phyloP scores from a whole-genome alignment of 1,140 invertebrate genomes.

The Drosophila chauvacae region DNA sequence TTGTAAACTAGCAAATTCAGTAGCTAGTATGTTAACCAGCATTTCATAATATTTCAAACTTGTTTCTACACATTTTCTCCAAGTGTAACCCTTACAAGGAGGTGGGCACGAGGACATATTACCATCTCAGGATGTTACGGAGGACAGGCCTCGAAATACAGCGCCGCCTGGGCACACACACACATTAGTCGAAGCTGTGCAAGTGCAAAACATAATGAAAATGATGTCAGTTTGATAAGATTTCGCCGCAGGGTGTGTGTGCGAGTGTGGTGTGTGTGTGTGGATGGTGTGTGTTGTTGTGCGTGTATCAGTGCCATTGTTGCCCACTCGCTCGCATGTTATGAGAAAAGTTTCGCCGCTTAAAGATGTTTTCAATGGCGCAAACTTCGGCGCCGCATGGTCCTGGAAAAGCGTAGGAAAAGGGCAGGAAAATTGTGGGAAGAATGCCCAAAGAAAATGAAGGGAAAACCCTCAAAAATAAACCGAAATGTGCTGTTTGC shows the following conservation, averaged over 20 bases:
- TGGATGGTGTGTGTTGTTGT: slow-evolving; percentile 8
- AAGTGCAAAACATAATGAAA: slow-evolving; percentile 79
- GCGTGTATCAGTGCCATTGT: slow-evolving; percentile 32
- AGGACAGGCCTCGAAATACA: slow-evolving; percentile 5
- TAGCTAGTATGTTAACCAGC: background rate
- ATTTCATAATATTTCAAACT: background rate
- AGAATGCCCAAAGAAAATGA: background rate
- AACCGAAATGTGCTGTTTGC: slow-evolving; percentile 32
- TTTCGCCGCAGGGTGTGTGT: slow-evolving; percentile 50
- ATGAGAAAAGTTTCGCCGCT: slow-evolving; percentile 63
- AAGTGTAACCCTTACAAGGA: background rate
- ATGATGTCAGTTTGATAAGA: slow-evolving; percentile 81
- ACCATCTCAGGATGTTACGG: slow-evolving; percentile 12
- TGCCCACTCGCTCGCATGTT: slow-evolving; percentile 36
- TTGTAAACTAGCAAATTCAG: background rate
- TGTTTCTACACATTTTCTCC: background rate
- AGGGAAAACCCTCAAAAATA: background rate
- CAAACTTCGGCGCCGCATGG: slow-evolving; percentile 42
- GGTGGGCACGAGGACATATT: slow-evolving; percentile 19
- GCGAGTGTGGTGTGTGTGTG: slow-evolving; percentile 7
- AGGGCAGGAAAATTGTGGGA: background rate
- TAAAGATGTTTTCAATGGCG: slow-evolving; percentile 44
- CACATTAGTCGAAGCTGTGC: slow-evolving; percentile 71
- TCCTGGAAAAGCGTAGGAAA: background rate
- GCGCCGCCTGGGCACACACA: slow-evolving; percentile 11